phyloP scores from a whole-genome alignment of 2,113 vertebrate species.

The Okapia johnstoni region DNA sequence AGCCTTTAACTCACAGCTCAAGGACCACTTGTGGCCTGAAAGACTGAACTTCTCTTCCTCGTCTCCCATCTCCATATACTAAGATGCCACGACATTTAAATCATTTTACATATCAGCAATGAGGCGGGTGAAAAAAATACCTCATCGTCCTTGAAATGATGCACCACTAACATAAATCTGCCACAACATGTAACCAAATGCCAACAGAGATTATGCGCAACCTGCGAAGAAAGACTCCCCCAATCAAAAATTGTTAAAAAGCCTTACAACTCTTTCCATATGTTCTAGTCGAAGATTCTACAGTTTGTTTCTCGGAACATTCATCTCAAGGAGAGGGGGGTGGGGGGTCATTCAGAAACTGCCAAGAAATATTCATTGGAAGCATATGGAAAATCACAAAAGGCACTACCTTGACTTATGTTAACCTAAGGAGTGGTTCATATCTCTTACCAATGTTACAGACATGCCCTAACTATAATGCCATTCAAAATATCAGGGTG shows the following conservation, averaged over 20 bases:
- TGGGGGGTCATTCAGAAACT: not conserved
- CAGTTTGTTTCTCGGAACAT: not conserved
- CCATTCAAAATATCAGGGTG: not conserved
- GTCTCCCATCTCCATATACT: not conserved
- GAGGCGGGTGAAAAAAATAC: slow-evolving; percentile 41
- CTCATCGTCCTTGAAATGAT: not conserved
- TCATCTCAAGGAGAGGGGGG: not conserved
- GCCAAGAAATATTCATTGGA: slow-evolving; percentile 53
- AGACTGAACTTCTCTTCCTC: not conserved
- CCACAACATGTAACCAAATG: slow-evolving; percentile 15
- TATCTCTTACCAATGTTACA: not conserved
- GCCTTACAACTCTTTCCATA: not conserved
- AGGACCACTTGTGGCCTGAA: slow-evolving; percentile 6
- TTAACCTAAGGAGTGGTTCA: not conserved
- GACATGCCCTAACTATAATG: not conserved
- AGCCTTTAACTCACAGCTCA: slow-evolving; percentile 36
- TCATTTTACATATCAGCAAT: slow-evolving; percentile 57
- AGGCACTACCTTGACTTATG: not conserved
- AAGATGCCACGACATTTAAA: slow-evolving; percentile 29
- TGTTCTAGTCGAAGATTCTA: slow-evolving; percentile 7
- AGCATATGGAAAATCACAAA: slow-evolving; percentile 52
- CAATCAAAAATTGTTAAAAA: not conserved
- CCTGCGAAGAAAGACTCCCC: not conserved
- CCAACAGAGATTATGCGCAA: not conserved
- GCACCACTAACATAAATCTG: slow-evolving; percentile 10